Base-by-base conservation (phyloP, 2,888 invertebrate species). In the Ptilodon capucinus region DNA sequence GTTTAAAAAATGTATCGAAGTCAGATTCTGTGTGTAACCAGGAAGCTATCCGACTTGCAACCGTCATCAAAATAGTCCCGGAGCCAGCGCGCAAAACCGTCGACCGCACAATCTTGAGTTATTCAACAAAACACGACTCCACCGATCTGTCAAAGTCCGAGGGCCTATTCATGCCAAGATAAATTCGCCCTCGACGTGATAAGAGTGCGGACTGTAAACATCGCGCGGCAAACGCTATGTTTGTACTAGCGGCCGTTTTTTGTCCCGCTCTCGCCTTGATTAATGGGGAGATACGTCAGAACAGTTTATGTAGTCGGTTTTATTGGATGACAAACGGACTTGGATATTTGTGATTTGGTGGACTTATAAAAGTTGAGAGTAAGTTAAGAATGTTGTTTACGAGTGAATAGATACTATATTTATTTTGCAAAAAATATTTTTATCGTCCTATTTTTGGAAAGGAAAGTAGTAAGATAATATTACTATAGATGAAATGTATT, bases 141-240 rank as follows among this genome's bases (percentile, higher is more conserved):
- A 66, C 71, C 76, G 73, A 84, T 86, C 81, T 80, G 84, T 86
- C 85, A 84, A 79, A 76, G 80, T 80, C 81, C 54, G 36, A 30
- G 60, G 51, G 72, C 68, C 79, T 73, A 79, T 82, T 84, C 80
- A 79, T 69, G 68, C 66, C 63, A 76, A 79, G 78, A 83, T 81
- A 83, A 84, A 84, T 82, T 80, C 79, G 74, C 68, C 48, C 44
- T 51, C 61, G 69, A 69, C 71, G 76, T 77, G 82, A 83, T 80
- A 82, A 80, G 68, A 64, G 57, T 46, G 50, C 48, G 56, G 52
- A 63, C 62, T 68, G 68, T 68, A 71, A 74, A 73, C 71, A 74
- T 64, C 56, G 60, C 61, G 46, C 42, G 51, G 47, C 48, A 40
- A 45, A 44, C 16, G 45, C 44, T 42, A 46, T 46, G 54, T 51